Evolutionary conservation across 2,888 invertebrate species (phyloP), one percentile per base, ranked within the genome.

Genomic region (Orthosia cruda): DNA sequence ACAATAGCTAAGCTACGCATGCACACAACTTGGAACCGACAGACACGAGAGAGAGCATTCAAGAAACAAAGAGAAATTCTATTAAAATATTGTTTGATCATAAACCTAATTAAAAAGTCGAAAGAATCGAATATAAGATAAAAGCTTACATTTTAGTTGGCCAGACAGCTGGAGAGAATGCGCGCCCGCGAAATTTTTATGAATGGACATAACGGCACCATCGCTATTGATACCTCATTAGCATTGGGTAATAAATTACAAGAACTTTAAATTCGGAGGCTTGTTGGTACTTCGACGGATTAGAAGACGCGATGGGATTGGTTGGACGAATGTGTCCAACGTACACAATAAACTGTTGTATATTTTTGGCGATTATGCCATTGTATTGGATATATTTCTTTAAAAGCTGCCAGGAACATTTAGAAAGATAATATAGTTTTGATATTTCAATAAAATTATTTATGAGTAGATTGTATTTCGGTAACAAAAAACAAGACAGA

Each of bases 181-280:
- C 67, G 67, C 74, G 80, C 50, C 86, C 79, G 85, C 86, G 80
- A 88, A 89, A 89, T 88, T 91, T 92, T 93, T 93, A 93, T 94
- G 92, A 93, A 94, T 95, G 92, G 90, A 91, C 80, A 87, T 95
- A 95, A 94, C 95, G 94, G 95, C 85, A 91, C 90, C 81, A 88
- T 88, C 81, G 90, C 90, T 90, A 92, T 93, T 89, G 92, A 94
- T 92, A 91, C 88, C 92, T 94, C 91, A 94, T 95, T 94, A 94
- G 92, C 92, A 93, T 94, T 89, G 81, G 84, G 80, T 85, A 92
- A 93, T 95, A 95, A 94, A 94, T 94, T 89, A 92, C 80, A 74
- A 74, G 80, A 87, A 84, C 72, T 84, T 85, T 85, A 81, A 81
- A 87, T 89, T 89, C 76, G 81, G 80, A 87, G 86, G 85, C 80